Base-by-base conservation (phyloP, 2,113 vertebrate genomes). In the Carassius gibelio region DNA sequence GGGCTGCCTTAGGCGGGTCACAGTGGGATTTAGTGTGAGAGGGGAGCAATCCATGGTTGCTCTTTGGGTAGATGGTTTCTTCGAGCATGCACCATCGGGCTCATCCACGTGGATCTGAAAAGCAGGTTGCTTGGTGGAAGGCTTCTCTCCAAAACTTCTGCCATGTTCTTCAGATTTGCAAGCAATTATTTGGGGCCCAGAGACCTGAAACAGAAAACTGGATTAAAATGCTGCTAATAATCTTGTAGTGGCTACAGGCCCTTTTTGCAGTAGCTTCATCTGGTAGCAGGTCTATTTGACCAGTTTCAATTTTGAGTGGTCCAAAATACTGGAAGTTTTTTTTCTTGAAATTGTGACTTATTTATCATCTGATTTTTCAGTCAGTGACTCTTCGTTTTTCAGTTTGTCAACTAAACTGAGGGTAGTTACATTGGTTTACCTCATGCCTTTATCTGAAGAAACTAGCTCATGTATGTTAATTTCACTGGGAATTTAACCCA, bases 21-120 rank as follows among this genome's bases (percentile, higher is more conserved):
- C 88, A 0, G 95, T 92, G 9, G 95, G 89, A 17, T 91, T 90
- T 38, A 97, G 92, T 0, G 87, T 86, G 64, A 96, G 87, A 0
- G 91, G 88, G 5, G 87, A 90, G 11, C 93, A 90, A 0, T 92
- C 93, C 0, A 85, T 0, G 1, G 84, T 19, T 0, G 86, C 4
- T 68, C 74, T 80, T 75, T 92, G 95, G 3, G 82, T 34, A 0
- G 86, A 83, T 0, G 21, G 89, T 82, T 90, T 94, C 78, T 91
- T 95, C 3, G 85, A 69, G 69, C 90, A 91, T 80, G 93, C 88
- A 0, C 90, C 91, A 64, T 97, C 96, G 1, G 95, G 93, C 88
- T 97, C 96, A 81, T 99, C 98, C 88, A 97, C 88, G n/a, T 97
- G 96, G 87, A 97, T 94, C 84, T 94, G 90, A 84, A 97, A 96